Percentiles rank a stretch among this genome's conserved stretches.
Conservation (phyloP, 1,140 invertebrate species). For the Scylla paramamosain region DNA sequence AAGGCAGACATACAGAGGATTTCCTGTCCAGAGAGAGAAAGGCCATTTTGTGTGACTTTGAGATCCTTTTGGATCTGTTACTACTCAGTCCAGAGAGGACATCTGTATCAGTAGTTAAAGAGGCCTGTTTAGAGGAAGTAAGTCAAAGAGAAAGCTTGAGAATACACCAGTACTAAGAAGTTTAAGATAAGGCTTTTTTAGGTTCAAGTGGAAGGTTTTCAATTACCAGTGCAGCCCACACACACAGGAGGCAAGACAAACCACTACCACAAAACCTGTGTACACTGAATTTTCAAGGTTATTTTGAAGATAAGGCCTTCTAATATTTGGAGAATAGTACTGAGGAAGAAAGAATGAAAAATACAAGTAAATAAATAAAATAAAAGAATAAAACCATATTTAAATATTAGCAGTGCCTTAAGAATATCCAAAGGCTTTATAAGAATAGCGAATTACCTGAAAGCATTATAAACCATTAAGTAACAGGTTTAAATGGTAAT, state of each 20-base stretch:
- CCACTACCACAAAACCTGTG: neutral
- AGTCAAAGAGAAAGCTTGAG: neutral
- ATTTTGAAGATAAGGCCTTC: neutral
- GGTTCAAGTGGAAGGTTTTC: neutral
- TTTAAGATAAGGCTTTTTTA: neutral
- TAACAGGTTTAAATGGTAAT: conserved; percentile 2
- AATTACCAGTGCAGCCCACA: neutral
- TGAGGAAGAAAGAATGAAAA: no score
- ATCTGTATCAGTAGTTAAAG: neutral
- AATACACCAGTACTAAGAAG: neutral
- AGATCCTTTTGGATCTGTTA: neutral
- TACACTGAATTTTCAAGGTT: neutral
- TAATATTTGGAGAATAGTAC: neutral
- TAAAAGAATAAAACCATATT: no score
- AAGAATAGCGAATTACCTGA: neutral
- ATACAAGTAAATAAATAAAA: no score
- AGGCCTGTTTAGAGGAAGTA: neutral
- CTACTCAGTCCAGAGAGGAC: neutral
- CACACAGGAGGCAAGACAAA: neutral
- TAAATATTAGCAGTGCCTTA: neutral
- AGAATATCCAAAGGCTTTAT: conserved; percentile 2
- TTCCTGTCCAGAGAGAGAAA: conserved; percentile 1
- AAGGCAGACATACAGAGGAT: conserved; percentile 21
- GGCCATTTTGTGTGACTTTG: neutral
- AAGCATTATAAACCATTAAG: neutral